Percentiles rank a stretch among this genome's conserved stretches.
Evolutionary conservation across 2,888 invertebrate species (phyloP).

Genomic region (Drosophila parthenogenetica): DNA sequence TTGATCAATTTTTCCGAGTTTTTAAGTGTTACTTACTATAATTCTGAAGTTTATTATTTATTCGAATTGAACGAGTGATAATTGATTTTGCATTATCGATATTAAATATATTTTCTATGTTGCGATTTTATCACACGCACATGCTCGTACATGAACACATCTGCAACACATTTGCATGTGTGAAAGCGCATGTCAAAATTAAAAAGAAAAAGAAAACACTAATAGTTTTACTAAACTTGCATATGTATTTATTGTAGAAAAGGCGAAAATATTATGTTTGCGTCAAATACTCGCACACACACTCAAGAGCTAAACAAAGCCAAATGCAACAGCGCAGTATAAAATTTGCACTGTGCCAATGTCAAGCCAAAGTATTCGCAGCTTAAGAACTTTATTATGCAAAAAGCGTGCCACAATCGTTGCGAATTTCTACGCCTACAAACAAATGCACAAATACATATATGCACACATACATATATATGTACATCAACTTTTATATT

Average conservation of each 20-base stretch:
- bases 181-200: background rate
- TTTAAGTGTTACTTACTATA: background rate
- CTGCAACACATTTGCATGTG: background rate
- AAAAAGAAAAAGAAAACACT: too few relatives aligned
- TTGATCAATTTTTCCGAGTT: background rate
- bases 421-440: conserved; percentile 32
- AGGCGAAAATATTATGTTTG: too few relatives aligned
- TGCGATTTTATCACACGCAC: too few relatives aligned
- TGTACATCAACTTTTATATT: conserved; percentile 3
- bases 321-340: conserved; percentile 53
- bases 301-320: conserved; percentile 14
- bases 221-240: too few relatives aligned
- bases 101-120: background rate
- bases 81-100: conserved; percentile 1
- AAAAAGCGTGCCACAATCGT: conserved; percentile 62
- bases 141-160: background rate
- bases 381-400: conserved; percentile 79
- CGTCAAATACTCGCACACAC: conserved; percentile 6
- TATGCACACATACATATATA: background rate
- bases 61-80: background rate
- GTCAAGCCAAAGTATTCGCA: conserved; percentile 60
- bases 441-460: conserved; percentile 1
- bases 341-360: conserved; percentile 58
- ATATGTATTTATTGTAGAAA: too few relatives aligned
- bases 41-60: background rate